These are phyloP conservation scores for Mycogona germanica DNA, from an alignment of 2,888 invertebrate species.

Conservation along the genomic window DNA sequence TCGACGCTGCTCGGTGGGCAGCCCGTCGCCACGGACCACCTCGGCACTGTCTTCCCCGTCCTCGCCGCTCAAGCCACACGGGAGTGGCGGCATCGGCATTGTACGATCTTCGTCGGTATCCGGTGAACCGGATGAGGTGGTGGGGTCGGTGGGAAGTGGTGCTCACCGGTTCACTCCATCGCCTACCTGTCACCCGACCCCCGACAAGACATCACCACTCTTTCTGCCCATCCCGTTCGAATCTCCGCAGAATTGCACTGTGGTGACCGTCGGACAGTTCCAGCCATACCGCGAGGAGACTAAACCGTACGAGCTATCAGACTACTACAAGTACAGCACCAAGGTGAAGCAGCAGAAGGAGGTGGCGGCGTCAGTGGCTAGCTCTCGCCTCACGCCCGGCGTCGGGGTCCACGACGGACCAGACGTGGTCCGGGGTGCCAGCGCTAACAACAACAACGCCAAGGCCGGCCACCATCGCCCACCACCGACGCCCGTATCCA, in stretches of 20 bases:
- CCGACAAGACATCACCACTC: constrained; percentile 16
- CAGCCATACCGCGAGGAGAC: constrained; percentile 80
- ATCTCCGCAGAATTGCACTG: constrained; percentile 67
- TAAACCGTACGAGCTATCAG: constrained; percentile 96
- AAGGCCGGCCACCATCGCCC: too few species aligned
- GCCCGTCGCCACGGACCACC: not conserved
- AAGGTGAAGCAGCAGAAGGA: constrained; percentile 53
- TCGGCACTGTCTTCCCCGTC: not conserved
- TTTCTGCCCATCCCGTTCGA: constrained; percentile 45
- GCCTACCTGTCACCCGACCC: not conserved
- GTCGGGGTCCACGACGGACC: too few species aligned
- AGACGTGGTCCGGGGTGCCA: too few species aligned
- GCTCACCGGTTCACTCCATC: constrained; percentile 2
- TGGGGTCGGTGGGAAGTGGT: too few species aligned
- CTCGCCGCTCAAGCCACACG: not conserved
- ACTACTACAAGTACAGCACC: constrained; percentile 95
- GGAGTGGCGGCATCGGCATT: too few species aligned
- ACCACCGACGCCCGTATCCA: too few species aligned
- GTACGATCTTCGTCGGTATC: not conserved
- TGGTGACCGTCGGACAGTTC: constrained; percentile 77
- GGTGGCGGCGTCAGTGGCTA: not conserved
- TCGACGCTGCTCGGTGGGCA: constrained; percentile 11
- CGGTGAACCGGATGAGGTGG: not conserved
- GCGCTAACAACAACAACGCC: too few species aligned
- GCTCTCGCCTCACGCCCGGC: too few species aligned